Evolutionary conservation across 2,888 invertebrate genomes (phyloP).

Genomic region (Ennomos erosarius): DNA sequence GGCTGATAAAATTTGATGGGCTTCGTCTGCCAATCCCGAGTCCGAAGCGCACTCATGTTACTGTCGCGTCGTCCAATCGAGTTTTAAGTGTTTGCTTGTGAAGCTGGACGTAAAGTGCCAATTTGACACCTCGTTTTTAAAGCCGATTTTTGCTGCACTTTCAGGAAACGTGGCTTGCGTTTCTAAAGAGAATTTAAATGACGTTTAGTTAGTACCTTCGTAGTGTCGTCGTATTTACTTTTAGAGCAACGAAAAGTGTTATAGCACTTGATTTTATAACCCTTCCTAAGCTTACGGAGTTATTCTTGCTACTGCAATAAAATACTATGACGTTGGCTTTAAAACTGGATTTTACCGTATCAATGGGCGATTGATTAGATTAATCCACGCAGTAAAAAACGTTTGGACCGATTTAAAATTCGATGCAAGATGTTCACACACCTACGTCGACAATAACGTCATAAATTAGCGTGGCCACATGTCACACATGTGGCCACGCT

Average conservation of each 20-base stretch:
- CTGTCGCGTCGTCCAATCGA: slow-evolving; percentile 58
- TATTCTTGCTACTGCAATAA: too few relatives aligned
- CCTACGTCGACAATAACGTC: too few relatives aligned
- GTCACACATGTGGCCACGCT: slow-evolving; percentile 24
- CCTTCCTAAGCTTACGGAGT: too few relatives aligned
- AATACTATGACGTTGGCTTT: neutral
- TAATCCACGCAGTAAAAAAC: slow-evolving; percentile 4
- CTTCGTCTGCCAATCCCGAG: slow-evolving; percentile 45
- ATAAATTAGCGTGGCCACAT: too few relatives aligned
- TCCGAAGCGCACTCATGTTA: slow-evolving; percentile 59
- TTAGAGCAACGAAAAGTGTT: neutral
- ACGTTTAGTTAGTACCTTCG: neutral
- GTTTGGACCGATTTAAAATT: slow-evolving; percentile 15
- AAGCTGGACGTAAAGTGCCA: slow-evolving; percentile 7
- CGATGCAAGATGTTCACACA: slow-evolving; percentile 21
- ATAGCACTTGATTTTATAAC: neutral
- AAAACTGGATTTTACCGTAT: neutral
- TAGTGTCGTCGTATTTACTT: neutral
- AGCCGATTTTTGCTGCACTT: slow-evolving; percentile 23
- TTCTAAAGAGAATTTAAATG: neutral
- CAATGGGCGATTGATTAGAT: neutral
- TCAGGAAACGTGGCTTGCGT: neutral
- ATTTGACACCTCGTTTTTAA: slow-evolving; percentile 40
- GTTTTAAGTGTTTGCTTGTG: slow-evolving; percentile 49
- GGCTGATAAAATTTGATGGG: slow-evolving; percentile 78